These are phyloP conservation scores for Drosophila quadrilineata DNA, from an alignment of 1,140 invertebrate species.

Conservation along the genomic window DNA sequence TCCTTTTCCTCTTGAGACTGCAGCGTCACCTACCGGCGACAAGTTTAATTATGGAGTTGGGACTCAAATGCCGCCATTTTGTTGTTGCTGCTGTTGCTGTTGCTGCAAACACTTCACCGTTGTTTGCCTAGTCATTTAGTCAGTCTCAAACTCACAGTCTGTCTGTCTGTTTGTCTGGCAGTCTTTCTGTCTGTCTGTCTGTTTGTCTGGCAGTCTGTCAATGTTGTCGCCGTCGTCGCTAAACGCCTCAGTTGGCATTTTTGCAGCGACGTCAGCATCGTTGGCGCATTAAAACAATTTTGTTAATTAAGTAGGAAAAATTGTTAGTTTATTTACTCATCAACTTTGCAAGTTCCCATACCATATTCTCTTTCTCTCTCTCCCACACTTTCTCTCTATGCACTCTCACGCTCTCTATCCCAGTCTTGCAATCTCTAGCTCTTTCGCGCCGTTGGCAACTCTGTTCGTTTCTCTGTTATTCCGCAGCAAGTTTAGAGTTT, in stretches of 20 bases:
- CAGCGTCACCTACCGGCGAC: slow-evolving; percentile 31
- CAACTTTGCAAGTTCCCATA: slow-evolving; percentile 65
- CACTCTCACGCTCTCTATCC: not conserved
- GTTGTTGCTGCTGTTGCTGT: slow-evolving; percentile 1
- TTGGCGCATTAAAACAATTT: slow-evolving; percentile 74
- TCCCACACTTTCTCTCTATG: not conserved
- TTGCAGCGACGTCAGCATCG: slow-evolving; percentile 10
- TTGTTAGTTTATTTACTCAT: slow-evolving; percentile 77
- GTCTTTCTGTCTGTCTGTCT: slow-evolving; percentile 24
- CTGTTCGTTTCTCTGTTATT: slow-evolving; percentile 49
- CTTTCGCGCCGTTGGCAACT: slow-evolving; percentile 44
- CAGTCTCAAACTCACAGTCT: slow-evolving; percentile 27
- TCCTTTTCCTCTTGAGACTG: too few species aligned
- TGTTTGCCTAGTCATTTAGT: slow-evolving; percentile 69
- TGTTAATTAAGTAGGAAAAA: slow-evolving; percentile 80
- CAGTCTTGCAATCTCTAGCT: not conserved
- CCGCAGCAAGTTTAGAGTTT: slow-evolving; percentile 52
- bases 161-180: slow-evolving; percentile 24
- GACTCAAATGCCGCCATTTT: slow-evolving; percentile 25
- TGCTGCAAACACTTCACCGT: slow-evolving; percentile 21
- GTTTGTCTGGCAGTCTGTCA: slow-evolving; percentile 47
- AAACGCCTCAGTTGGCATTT: slow-evolving; percentile 58
- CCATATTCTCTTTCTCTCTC: slow-evolving; percentile 13
- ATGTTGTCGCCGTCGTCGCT: slow-evolving; percentile 50
- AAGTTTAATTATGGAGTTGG: slow-evolving; percentile 67